A percentile compares a stretch with the other conserved stretches of the same genome.
Evolutionary conservation across 2,888 invertebrate genomes (phyloP).

Genomic region (Dasysyrphus albostriatus): DNA sequence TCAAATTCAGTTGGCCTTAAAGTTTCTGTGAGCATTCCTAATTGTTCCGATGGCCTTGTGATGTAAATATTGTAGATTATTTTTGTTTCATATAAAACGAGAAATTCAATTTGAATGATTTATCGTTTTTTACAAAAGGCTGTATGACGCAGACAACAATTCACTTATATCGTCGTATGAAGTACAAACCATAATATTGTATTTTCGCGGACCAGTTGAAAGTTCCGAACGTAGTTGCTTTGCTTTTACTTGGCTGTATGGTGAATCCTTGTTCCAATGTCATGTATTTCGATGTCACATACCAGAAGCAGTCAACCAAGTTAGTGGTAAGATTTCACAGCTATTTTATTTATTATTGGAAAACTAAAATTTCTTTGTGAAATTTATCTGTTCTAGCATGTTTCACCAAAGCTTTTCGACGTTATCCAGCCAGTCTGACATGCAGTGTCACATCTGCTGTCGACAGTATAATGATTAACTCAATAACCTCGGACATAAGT

Average conservation of each 20-base stretch:
- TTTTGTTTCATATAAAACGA: not conserved
- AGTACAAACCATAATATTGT: constrained; percentile 96
- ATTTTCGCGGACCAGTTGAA: constrained; percentile 94
- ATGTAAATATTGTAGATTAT: constrained; percentile 88
- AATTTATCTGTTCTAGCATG: constrained; percentile 84
- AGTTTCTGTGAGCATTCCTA: constrained; percentile 96
- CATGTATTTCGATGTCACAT: constrained; percentile 98
- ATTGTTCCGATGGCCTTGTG: constrained; percentile 95
- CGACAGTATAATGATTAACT: constrained; percentile 83
- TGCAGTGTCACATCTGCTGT: constrained; percentile 88
- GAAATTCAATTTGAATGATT: not conserved
- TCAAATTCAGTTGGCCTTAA: constrained; percentile 90
- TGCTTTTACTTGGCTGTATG: constrained; percentile 98
- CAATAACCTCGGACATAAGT: constrained; percentile 87
- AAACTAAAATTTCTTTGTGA: not conserved
- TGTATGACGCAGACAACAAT: constrained; percentile 92
- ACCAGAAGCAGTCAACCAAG: constrained; percentile 94
- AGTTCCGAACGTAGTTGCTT: constrained; percentile 96
- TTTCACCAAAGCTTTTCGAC: constrained; percentile 97
- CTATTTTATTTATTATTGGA: not conserved
- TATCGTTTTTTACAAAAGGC: constrained; percentile 83
- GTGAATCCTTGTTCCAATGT: constrained; percentile 97
- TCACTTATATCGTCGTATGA: constrained; percentile 94
- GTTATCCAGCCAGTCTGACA: constrained; percentile 92
- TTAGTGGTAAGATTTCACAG: constrained; percentile 86